Conservation (phyloP, 2,888 invertebrate species). For the Aleiodes alternator region DNA sequence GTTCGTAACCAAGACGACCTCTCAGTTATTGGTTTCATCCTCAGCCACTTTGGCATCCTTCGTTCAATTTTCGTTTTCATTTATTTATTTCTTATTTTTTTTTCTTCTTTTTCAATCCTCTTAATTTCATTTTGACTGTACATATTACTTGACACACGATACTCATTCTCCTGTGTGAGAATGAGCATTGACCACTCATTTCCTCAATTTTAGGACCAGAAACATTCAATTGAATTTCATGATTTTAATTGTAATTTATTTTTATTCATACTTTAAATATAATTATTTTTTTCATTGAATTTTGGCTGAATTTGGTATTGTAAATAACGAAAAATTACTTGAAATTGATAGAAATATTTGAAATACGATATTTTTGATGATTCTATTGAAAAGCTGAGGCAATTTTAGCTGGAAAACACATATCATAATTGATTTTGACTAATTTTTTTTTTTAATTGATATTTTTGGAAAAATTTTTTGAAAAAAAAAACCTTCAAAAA, state of each 20-base stretch:
- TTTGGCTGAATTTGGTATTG: no score
- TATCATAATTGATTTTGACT: no score
- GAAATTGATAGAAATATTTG: no score
- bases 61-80: conserved; percentile 42
- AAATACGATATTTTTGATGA: no score
- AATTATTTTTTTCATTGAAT: no score
- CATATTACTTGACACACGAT: conserved; percentile 20
- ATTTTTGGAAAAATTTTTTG: no score
- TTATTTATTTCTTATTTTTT: conserved; percentile 27
- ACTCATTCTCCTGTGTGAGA: not conserved
- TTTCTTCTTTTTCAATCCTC: not conserved
- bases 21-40: conserved; percentile 44
- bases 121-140: not conserved
- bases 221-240: conserved; percentile 3
- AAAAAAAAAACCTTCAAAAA: no score
- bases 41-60: conserved; percentile 19
- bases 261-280: no score
- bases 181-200: conserved; percentile 3
- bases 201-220: conserved; percentile 3
- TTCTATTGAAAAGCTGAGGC: no score
- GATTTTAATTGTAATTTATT: not conserved
- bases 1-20: conserved; percentile 53
- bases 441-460: no score
- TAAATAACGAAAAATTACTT: no score
- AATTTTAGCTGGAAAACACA: no score